A percentile compares a stretch with the other conserved stretches of the same genome.
These are phyloP conservation scores for Telenomus remus DNA, from an alignment of 1,140 invertebrate species.

Conservation along the genomic window DNA sequence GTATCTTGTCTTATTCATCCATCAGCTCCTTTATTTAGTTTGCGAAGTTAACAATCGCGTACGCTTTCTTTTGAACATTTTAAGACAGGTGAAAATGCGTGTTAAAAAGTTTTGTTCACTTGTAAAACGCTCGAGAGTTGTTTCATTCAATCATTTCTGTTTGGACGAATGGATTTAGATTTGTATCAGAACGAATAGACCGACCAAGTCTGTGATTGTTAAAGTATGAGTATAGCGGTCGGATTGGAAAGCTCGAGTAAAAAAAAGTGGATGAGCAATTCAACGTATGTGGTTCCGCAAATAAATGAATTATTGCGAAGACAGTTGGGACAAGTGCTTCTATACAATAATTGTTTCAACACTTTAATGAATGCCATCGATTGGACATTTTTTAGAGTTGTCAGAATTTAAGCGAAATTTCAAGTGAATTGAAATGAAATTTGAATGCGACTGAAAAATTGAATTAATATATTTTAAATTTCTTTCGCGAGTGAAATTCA, in stretches of 20 bases:
- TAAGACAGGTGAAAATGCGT: constrained; percentile 20
- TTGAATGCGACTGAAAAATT: constrained; percentile 13
- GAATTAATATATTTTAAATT: neutral
- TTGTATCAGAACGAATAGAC: constrained; percentile 21
- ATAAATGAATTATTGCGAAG: constrained; percentile 16
- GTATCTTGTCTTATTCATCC: neutral
- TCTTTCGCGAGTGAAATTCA: too few species aligned
- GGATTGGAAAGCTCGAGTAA: constrained; percentile 35
- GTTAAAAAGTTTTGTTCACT: constrained; percentile 12
- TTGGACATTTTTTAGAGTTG: too few species aligned
- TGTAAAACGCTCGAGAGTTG: constrained; percentile 3
- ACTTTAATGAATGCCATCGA: too few species aligned
- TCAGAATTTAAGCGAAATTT: too few species aligned
- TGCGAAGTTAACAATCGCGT: constrained; percentile 1
- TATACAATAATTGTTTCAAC: too few species aligned
- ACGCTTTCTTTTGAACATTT: constrained; percentile 10
- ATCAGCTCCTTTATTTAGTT: neutral
- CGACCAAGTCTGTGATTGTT: constrained; percentile 50
- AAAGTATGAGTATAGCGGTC: constrained; percentile 33
- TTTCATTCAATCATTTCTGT: constrained; percentile 23
- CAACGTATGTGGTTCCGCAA: constrained; percentile 19
- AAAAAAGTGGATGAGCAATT: constrained; percentile 13
- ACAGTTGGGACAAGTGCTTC: constrained; percentile 22
- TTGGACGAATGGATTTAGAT: constrained; percentile 20
- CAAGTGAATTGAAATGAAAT: too few species aligned